Base-by-base conservation (phyloP, 2,888 invertebrate genomes). In the Pyralis farinalis region DNA sequence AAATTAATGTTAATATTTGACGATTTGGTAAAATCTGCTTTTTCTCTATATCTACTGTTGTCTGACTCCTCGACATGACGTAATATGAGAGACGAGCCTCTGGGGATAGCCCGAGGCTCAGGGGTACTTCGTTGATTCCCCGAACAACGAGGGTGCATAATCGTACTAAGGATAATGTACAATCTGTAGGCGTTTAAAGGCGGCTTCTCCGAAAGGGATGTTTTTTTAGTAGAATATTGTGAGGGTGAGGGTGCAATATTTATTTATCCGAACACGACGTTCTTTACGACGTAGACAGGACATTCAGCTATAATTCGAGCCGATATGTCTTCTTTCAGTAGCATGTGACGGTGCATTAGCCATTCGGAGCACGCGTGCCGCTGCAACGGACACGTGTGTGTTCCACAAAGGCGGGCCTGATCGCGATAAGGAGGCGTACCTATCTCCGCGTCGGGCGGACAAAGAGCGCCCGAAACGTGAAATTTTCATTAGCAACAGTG, bases 121-220 rank as follows among this genome's bases (percentile, higher is more conserved):
- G 68, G 78, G 80, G 85, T 77, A 84, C 86, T 85, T 77, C 69
- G 75, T 59, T 73, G 78, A 86, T 83, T 86, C 86, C 82, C 87
- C 68, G 83, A 78, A 86, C 87, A 82, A 71, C 82, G 85, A 78
- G 88, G 88, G 88, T 88, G 88, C 88, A 88, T 88, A 88, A 88
- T 88, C 86, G 84, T 81, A 86, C 84, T 86, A 85, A 87, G 86
- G 88, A 88, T 87, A 88, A 87, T 88, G 87, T 88, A 88, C 88
- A 88, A 88, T 88, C 88, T 88, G 88, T 87, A 88, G 88, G 86
- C 88, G 86, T 88, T 88, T 88, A 88, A 87, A 88, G 87, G 83
- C 86, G 79, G 86, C 86, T 80, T 83, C 79, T 76, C 64, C 76
- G 79, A 85, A 87, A 88, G 88, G 88, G 87, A 88, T 87, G 87